Conservation (phyloP, 2,797 vertebrate genomes). For the Gobionotothen gibberifrons region DNA sequence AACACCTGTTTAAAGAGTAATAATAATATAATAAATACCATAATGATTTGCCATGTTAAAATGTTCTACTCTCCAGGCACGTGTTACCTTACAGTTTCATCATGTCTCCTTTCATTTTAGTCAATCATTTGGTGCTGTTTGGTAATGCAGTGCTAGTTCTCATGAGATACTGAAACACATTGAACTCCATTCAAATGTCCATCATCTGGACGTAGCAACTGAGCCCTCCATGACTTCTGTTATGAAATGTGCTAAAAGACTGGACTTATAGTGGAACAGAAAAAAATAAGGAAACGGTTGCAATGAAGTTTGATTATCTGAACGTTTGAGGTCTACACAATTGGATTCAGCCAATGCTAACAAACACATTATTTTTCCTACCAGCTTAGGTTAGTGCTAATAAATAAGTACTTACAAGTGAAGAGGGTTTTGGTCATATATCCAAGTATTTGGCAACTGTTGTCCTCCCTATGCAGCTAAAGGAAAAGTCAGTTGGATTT, state of each 20-base stretch:
- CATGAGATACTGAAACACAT: background rate
- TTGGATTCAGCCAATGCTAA: background rate
- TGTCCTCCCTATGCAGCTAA: background rate
- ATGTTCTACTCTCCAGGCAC: background rate
- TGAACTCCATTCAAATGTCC: background rate
- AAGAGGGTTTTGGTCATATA: background rate
- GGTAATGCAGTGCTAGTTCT: background rate
- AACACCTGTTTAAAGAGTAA: background rate
- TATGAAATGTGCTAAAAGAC: background rate
- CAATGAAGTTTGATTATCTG: background rate
- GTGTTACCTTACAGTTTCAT: background rate
- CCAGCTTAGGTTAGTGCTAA: background rate
- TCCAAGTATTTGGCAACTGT: background rate
- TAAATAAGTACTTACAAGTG: too few species aligned
- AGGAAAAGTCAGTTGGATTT: background rate
- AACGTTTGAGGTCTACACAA: background rate
- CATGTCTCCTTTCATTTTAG: background rate
- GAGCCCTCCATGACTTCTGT: background rate
- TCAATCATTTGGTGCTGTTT: background rate
- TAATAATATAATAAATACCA: background rate
- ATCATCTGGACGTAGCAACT: background rate
- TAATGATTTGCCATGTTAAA: background rate
- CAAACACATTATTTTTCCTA: background rate
- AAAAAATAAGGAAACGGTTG: constrained; percentile 2
- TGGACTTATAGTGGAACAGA: background rate